These are phyloP conservation scores for Camelus bactrianus DNA, from an alignment of 2,113 vertebrate species.

Conservation along the genomic window DNA sequence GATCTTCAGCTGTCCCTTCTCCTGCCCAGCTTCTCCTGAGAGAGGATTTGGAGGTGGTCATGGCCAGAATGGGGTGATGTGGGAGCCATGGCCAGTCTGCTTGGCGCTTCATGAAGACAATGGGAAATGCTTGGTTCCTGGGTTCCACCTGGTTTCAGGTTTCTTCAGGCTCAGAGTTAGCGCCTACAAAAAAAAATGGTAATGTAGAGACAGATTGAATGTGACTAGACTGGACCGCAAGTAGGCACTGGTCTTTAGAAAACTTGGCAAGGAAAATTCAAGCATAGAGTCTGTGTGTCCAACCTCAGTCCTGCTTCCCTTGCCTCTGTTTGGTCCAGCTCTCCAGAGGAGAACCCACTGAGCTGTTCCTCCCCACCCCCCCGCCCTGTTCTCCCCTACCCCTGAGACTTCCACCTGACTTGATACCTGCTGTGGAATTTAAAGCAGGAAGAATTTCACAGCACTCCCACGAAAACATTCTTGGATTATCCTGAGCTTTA, in stretches of 20 bases:
- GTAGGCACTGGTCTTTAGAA: background rate
- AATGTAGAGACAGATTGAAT: background rate
- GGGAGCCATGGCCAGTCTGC: background rate
- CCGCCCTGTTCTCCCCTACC: no score
- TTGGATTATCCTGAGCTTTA: slow-evolving; percentile 2
- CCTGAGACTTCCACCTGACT: background rate
- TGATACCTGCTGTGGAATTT: background rate
- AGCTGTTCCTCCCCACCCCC: background rate
- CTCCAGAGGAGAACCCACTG: background rate
- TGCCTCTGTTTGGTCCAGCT: background rate
- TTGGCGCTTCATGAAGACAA: background rate
- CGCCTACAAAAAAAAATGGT: background rate
- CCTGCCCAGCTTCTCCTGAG: background rate
- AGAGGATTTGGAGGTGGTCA: background rate
- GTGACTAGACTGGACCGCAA: background rate
- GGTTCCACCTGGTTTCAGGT: background rate
- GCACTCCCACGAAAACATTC: background rate
- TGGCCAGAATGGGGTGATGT: background rate
- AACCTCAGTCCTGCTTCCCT: background rate
- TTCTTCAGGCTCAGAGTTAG: background rate
- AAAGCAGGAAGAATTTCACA: background rate
- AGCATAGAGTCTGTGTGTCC: background rate
- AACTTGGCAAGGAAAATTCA: background rate
- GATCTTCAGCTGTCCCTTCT: background rate
- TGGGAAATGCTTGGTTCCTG: background rate